Evolutionary conservation across 2,113 vertebrate genomes (phyloP).

Genomic region (Bubalus kerabau): DNA sequence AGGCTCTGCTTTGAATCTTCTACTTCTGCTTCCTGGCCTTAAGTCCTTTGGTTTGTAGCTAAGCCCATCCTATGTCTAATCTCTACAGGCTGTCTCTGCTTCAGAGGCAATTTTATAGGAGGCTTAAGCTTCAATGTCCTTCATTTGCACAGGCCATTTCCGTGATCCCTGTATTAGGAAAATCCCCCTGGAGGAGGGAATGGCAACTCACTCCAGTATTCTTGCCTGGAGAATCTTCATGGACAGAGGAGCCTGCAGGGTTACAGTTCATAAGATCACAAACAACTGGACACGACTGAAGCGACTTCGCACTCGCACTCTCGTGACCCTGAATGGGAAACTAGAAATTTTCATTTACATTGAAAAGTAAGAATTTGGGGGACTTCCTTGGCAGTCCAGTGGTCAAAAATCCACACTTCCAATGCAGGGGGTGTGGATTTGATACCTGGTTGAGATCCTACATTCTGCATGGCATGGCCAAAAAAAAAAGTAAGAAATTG

Average conservation of each 20-base stretch:
- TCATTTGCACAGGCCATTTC: background rate
- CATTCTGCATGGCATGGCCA: background rate
- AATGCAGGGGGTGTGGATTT: background rate
- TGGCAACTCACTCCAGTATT: background rate
- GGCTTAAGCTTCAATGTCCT: background rate
- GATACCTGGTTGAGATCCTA: background rate
- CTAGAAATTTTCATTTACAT: background rate
- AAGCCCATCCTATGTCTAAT: background rate
- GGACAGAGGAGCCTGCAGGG: background rate
- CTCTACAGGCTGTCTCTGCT: background rate
- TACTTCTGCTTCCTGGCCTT: background rate
- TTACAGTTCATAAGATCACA: background rate
- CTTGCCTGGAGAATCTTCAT: background rate
- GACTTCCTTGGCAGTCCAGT: background rate
- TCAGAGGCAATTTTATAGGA: background rate
- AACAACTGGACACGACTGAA: accelerated
- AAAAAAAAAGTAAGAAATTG: background rate
- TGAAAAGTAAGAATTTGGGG: background rate
- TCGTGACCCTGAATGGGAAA: background rate
- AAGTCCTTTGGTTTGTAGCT: background rate
- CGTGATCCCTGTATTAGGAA: background rate
- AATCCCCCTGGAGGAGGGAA: background rate
- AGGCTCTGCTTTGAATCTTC: background rate
- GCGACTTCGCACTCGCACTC: background rate
- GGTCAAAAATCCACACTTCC: background rate